Evolutionary conservation across 2,113 vertebrate genomes (phyloP).

Genomic region (Prinia subflava): DNA sequence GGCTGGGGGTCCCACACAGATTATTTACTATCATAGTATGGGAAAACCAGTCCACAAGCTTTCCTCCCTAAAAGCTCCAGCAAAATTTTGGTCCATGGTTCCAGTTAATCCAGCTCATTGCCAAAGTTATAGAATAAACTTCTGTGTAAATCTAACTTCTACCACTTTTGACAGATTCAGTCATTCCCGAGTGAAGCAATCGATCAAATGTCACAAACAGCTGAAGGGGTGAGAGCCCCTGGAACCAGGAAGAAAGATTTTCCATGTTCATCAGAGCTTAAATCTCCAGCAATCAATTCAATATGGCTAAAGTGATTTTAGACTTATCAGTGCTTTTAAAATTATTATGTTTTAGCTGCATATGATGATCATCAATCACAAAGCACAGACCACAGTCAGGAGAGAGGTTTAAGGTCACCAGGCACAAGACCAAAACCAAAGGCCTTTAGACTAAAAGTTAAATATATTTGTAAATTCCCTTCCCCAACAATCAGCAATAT

Average conservation of each 20-base stretch:
- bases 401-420: neutral
- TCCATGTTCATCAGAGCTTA: neutral
- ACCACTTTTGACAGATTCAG: neutral
- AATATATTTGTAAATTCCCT: neutral
- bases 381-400: neutral
- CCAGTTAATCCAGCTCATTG: neutral
- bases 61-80: neutral
- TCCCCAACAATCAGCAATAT: neutral
- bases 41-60: neutral
- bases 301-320: neutral
- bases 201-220: fast-evolving
- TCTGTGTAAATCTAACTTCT: neutral
- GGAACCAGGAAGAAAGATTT: neutral
- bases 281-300: neutral
- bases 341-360: neutral
- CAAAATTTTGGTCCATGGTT: neutral
- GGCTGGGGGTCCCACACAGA: neutral
- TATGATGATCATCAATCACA: neutral
- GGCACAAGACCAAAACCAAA: neutral
- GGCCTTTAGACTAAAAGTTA: neutral
- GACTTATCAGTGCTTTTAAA: neutral
- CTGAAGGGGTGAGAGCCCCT: neutral
- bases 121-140: neutral
- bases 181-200: neutral
- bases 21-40: neutral